Conservation (phyloP, 2,113 vertebrate genomes). For the Leptobrachium leishanense region DNA sequence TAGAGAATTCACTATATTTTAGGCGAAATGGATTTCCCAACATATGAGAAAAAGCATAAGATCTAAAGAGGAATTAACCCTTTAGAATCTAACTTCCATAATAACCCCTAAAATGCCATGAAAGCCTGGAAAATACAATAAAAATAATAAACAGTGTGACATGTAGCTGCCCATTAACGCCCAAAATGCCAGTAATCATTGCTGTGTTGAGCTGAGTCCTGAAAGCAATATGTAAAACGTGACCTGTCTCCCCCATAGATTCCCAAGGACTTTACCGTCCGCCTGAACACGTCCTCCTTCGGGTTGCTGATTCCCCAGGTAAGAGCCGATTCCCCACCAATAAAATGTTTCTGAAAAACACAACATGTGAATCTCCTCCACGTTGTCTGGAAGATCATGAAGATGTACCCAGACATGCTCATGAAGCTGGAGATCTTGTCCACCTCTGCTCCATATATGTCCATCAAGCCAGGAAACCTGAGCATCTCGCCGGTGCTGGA, state of each 20-base stretch:
- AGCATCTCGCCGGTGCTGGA: constrained; percentile 55
- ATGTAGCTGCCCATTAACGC: too few species aligned
- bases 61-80: too few species aligned
- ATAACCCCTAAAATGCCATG: too few species aligned
- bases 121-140: too few species aligned
- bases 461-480: constrained; percentile 57
- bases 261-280: constrained; percentile 42
- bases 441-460: constrained; percentile 56
- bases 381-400: constrained; percentile 55
- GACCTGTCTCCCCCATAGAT: constrained; percentile 52
- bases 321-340: constrained; percentile 43
- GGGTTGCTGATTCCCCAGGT: constrained; percentile 64
- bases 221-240: not conserved
- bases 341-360: constrained; percentile 3
- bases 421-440: constrained; percentile 61
- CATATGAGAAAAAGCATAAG: too few species aligned
- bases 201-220: too few species aligned
- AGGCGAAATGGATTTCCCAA: too few species aligned
- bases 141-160: too few species aligned
- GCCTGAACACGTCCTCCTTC: constrained; percentile 64
- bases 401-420: constrained; percentile 60
- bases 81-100: too few species aligned
- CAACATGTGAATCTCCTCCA: too few species aligned
- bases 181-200: too few species aligned
- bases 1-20: too few species aligned